Conservation (phyloP, 2,113 vertebrate genomes). For the Aramus guarauna region DNA sequence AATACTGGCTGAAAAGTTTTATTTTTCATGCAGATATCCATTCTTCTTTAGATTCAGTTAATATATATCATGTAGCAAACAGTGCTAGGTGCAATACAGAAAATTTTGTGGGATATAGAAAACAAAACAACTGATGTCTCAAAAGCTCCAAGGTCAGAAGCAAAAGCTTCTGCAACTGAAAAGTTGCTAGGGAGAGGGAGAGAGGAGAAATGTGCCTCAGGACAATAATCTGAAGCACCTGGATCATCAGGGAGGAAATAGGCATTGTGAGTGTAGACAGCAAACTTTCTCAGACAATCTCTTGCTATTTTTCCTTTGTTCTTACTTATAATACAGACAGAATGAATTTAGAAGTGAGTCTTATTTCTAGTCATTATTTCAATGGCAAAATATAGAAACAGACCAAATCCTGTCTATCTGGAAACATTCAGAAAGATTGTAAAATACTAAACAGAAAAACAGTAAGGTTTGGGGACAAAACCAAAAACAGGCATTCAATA, state of each 20-base stretch:
- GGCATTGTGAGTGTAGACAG: background rate
- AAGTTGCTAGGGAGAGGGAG: background rate
- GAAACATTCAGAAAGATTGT: background rate
- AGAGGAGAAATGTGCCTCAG: background rate
- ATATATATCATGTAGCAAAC: background rate
- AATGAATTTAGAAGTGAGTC: background rate
- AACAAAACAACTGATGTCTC: background rate
- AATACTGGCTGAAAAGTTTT: background rate
- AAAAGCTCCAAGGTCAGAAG: background rate
- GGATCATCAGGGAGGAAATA: background rate
- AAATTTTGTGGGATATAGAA: background rate
- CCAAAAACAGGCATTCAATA: background rate
- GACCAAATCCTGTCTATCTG: background rate
- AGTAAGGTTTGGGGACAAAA: background rate
- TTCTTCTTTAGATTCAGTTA: background rate
- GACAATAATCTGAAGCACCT: background rate
- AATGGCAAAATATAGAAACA: background rate
- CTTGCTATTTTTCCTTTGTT: background rate
- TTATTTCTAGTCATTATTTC: background rate
- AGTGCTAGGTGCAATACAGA: background rate
- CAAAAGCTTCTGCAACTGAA: background rate
- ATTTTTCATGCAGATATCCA: background rate
- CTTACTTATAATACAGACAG: background rate
- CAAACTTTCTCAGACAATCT: background rate
- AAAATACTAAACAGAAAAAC: background rate